phyloP scores from a whole-genome alignment of 2,113 vertebrate species.

The Urocynchramus pylzowi region DNA sequence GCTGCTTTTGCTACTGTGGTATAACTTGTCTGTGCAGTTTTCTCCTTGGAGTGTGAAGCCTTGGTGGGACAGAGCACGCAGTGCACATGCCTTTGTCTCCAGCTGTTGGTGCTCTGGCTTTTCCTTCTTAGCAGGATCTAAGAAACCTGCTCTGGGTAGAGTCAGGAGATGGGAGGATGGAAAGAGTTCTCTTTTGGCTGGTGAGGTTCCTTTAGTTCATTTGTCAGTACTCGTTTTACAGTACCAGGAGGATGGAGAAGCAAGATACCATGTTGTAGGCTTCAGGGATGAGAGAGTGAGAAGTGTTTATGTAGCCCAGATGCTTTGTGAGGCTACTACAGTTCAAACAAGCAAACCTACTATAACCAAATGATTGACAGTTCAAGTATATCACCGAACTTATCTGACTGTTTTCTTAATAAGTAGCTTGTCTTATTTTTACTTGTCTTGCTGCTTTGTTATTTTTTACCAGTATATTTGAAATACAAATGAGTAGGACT shows the following conservation, averaged over 20 bases:
- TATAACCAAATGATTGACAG: neutral
- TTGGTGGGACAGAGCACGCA: neutral
- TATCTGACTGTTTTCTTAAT: neutral
- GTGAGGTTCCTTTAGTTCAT: neutral
- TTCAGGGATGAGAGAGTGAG: neutral
- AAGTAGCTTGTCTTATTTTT: neutral
- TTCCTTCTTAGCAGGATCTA: neutral
- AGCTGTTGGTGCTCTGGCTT: neutral
- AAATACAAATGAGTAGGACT: neutral
- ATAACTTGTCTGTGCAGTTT: neutral
- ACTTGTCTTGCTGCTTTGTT: neutral
- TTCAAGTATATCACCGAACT: neutral
- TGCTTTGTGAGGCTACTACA: neutral
- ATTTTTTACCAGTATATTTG: neutral
- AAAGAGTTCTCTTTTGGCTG: neutral
- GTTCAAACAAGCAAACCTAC: neutral
- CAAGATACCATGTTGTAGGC: neutral
- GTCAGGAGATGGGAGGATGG: neutral
- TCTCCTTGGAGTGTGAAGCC: rapidly evolving
- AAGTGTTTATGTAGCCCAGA: neutral
- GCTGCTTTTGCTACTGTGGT: neutral
- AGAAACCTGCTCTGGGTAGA: neutral
- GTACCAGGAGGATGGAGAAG: neutral
- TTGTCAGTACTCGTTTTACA: neutral
- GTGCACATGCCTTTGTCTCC: rapidly evolving